A percentile compares a stretch with the other conserved stretches of the same genome.
These are phyloP conservation scores for Ladona fulva DNA, from an alignment of 1,140 invertebrate species.

Conservation along the genomic window DNA sequence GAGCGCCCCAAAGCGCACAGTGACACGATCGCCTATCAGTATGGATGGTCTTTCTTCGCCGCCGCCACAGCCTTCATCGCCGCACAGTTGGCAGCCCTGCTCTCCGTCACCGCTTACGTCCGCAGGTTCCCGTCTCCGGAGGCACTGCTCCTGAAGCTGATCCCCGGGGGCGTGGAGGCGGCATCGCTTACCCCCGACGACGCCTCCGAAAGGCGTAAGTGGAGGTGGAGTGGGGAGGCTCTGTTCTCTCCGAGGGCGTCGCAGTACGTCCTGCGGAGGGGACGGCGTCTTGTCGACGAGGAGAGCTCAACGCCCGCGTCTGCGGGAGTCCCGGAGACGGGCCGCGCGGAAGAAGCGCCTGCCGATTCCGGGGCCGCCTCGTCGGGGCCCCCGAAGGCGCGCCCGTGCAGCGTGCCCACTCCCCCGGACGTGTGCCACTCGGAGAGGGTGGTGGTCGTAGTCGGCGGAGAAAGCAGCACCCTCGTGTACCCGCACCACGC, in stretches of 20 bases:
- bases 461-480: neutral
- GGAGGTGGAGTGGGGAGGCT: neutral
- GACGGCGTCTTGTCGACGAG: neutral
- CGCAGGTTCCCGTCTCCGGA: conserved; percentile 51
- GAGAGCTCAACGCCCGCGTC: neutral
- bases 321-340: neutral
- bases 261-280: neutral
- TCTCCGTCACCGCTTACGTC: conserved; percentile 53
- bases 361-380: neutral
- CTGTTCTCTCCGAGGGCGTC: neutral
- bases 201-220: neutral
- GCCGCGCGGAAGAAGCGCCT: neutral
- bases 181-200: neutral
- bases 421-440: conserved; percentile 15
- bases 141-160: conserved; percentile 42
- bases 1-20: conserved; percentile 35
- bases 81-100: conserved; percentile 53
- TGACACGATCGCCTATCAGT: conserved; percentile 45
- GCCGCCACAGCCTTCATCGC: conserved; percentile 54
- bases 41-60: conserved; percentile 62
- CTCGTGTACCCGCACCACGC: neutral
- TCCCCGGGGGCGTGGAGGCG: conserved; percentile 11
- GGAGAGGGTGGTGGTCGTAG: neutral
- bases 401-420: neutral
- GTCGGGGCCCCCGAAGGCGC: neutral